These are phyloP conservation scores for Galendromus occidentalis DNA, from an alignment of 1,140 invertebrate species.

Conservation along the genomic window DNA sequence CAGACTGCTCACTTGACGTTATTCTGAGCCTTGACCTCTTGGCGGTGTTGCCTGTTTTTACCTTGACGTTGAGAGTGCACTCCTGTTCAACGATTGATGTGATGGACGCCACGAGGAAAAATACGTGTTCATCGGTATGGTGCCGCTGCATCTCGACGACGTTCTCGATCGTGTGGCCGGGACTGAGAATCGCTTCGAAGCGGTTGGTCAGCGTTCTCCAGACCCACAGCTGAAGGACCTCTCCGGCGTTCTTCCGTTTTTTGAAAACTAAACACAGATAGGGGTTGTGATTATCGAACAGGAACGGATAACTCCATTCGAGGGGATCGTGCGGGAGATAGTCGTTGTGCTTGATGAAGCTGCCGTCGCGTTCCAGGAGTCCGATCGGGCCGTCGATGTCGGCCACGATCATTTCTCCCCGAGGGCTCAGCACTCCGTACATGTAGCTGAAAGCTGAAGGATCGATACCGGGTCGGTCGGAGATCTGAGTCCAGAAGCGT, in stretches of 20 bases:
- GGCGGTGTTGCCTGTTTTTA: not conserved
- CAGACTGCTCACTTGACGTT: not conserved
- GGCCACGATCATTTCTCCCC: constrained; percentile 7
- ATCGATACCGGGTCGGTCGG: not conserved
- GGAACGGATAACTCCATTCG: constrained; percentile 2
- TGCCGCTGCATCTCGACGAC: not conserved
- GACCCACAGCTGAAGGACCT: not conserved
- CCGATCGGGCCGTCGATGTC: constrained; percentile 6
- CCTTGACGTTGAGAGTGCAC: constrained; percentile 10
- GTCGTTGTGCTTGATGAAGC: not conserved
- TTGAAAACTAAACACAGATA: constrained; percentile 3
- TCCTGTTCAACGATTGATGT: not conserved
- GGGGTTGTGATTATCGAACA: constrained; percentile 2
- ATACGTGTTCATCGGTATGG: constrained; percentile 3
- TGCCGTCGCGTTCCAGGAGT: not conserved
- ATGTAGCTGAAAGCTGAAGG: not conserved
- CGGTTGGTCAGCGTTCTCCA: constrained; percentile 1
- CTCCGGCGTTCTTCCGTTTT: not conserved
- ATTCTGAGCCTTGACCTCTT: constrained; percentile 3
- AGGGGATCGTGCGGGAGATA: not conserved
- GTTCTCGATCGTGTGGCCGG: constrained; percentile 4
- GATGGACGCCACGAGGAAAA: not conserved
- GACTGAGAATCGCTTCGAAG: not conserved
- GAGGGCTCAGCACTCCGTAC: constrained; percentile 4
- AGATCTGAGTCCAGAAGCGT: constrained; percentile 1